Conservation (phyloP, 2,797 vertebrate genomes). For the Enoplosus armatus region DNA sequence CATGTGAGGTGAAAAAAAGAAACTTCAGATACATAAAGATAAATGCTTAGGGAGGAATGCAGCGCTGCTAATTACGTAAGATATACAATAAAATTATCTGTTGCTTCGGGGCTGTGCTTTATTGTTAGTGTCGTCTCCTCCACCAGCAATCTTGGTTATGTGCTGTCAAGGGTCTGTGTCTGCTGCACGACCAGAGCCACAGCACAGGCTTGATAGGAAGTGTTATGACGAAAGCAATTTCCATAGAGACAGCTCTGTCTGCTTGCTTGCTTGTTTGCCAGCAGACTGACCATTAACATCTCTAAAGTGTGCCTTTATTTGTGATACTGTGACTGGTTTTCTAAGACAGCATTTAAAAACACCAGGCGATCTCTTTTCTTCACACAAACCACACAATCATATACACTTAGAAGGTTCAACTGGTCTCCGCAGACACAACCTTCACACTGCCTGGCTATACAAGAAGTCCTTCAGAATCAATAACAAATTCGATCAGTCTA, state of each 20-base stretch:
- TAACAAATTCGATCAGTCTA: slow-evolving; percentile 38
- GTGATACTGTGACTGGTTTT: slow-evolving; percentile 17
- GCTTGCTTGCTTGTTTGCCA: slow-evolving; percentile 50
- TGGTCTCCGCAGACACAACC: slow-evolving; percentile 9
- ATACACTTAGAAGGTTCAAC: neutral
- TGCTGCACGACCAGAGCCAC: slow-evolving; percentile 64
- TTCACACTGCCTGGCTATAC: slow-evolving; percentile 14
- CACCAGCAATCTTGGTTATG: slow-evolving; percentile 55
- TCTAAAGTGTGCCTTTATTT: slow-evolving; percentile 33
- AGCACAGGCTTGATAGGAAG: slow-evolving; percentile 66
- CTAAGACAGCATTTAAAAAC: slow-evolving; percentile 34
- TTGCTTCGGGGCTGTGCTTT: slow-evolving; percentile 27
- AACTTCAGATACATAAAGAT: slow-evolving; percentile 5
- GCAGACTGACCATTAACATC: slow-evolving; percentile 61
- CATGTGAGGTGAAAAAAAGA: neutral
- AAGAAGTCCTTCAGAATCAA: slow-evolving; percentile 34
- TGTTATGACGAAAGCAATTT: slow-evolving; percentile 83
- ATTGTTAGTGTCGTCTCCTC: slow-evolving; percentile 54
- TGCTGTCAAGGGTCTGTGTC: slow-evolving; percentile 65
- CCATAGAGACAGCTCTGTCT: slow-evolving; percentile 81
- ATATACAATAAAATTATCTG: slow-evolving; percentile 35
- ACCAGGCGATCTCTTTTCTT: neutral
- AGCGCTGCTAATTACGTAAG: slow-evolving; percentile 29
- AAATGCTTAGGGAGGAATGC: neutral
- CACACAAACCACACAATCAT: neutral